Base-by-base conservation (phyloP, 64 coral and sea anemone genomes). In the Catalaphyllia jardinei region DNA sequence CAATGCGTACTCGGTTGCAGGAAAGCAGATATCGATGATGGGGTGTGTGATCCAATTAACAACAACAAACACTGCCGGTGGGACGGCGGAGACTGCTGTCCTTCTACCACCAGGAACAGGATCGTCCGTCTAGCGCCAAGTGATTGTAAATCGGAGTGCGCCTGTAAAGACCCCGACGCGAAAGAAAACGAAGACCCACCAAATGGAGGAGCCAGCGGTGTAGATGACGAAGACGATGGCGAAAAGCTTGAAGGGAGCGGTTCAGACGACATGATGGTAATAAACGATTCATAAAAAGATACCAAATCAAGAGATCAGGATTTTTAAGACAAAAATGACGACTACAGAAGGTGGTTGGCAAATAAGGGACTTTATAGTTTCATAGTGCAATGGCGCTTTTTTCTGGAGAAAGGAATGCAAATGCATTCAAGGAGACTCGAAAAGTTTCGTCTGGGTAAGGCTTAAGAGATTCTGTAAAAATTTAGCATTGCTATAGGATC, bases 11-110 rank as follows among this genome's bases (percentile, higher is more conserved):
- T 31, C 27, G 60, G 72, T 52, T 99, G 97, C 57, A 62, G 74
- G 1, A 52, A 12, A 17, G 39, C 80, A 7, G 69, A 74, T 24
- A 55, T 99, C 6, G 73, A 35, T 1, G 97, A 99, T 72, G 86
- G 85, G 1, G 79, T 52, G 25, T 99, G 97, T 30, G 94, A 95
- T 69, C 19, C 9, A 1, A 10, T 8, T 1, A 93, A 95, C 74
- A 99, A 99, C 35, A 95, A 95, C 31, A 71, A 87, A 61, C 93
- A 99, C 77, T 99, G 97, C 76, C 72, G 88, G 14, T 99, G 89
- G 67, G 97, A 99, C 31, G 94, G 86, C 30, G 97, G 97, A 13
- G 97, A 99, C 78, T 99, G 97, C 69, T 99, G 97, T 54, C 60
- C 38, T 16, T 93, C 93, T 16, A 89, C 90, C 2, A 3, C 80